Percentiles rank a stretch among this genome's conserved stretches.
These are phyloP conservation scores for Zaprionus obscuricornis DNA, from an alignment of 2,888 invertebrate genomes.

Conservation along the genomic window DNA sequence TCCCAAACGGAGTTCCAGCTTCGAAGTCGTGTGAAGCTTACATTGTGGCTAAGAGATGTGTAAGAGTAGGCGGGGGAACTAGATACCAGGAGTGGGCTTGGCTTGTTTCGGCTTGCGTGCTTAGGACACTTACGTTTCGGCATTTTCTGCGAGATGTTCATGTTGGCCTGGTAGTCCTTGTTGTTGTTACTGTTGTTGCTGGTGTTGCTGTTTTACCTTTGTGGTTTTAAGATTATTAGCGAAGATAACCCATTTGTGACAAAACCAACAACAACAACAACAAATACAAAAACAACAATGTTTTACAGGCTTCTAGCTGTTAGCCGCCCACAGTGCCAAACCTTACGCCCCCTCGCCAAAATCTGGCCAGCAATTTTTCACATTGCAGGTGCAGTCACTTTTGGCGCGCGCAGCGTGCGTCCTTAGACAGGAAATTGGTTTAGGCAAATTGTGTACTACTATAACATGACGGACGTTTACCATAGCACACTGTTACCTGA, in stretches of 20 bases:
- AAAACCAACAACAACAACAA: conserved; percentile 47
- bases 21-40: neutral
- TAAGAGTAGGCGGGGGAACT: conserved; percentile 12
- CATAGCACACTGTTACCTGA: neutral
- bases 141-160: conserved; percentile 51
- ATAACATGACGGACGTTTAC: conserved; percentile 73
- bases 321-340: conserved; percentile 14
- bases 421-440: conserved; percentile 80
- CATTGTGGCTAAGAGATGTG: neutral
- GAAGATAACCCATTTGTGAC: conserved; percentile 71
- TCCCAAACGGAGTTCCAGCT: neutral
- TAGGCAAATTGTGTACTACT: conserved; percentile 81
- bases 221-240: conserved; percentile 78
- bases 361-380: conserved; percentile 65
- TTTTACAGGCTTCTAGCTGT: conserved; percentile 26
- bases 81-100: conserved; percentile 27
- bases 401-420: conserved; percentile 30
- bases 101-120: conserved; percentile 59
- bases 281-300: too few relatives aligned
- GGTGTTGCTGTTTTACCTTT: conserved; percentile 45
- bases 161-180: conserved; percentile 30
- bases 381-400: conserved; percentile 47
- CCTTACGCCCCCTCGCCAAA: conserved; percentile 42
- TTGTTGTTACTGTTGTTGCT: conserved; percentile 26
- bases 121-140: conserved; percentile 68